Evolutionary conservation across 2,797 vertebrate species (phyloP).

Genomic region (Rhinophrynus dorsalis): DNA sequence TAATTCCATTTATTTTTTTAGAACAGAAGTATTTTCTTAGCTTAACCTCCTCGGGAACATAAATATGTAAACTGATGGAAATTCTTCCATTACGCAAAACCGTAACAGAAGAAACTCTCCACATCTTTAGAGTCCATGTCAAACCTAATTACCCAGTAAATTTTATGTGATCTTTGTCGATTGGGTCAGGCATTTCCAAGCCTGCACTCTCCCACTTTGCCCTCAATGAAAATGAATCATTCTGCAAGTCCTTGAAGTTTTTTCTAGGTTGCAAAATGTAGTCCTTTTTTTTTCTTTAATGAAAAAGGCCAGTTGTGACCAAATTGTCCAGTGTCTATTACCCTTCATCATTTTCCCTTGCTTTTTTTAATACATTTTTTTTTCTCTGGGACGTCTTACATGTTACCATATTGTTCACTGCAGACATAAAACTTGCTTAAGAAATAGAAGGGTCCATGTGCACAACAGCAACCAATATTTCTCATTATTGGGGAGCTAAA

Average conservation of each 20-base stretch:
- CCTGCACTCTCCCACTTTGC: constrained; percentile 11
- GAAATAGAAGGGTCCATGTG: no score
- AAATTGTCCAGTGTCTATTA: no score
- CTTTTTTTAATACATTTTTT: no score
- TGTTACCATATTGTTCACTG: no score
- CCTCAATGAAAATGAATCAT: constrained; percentile 3
- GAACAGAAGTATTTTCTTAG: constrained; percentile 14
- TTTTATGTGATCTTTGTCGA: constrained; percentile 22
- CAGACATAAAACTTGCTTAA: no score
- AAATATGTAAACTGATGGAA: constrained; percentile 3
- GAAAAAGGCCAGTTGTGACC: not conserved
- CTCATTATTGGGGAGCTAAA: no score
- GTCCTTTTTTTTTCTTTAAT: constrained; percentile 4
- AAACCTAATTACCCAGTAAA: constrained; percentile 20
- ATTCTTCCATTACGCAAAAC: constrained; percentile 27
- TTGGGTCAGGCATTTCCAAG: constrained; percentile 1
- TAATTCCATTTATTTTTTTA: not conserved
- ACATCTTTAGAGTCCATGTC: constrained; percentile 14
- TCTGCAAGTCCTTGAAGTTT: constrained; percentile 14
- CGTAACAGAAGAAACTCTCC: not conserved
- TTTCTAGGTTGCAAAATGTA: not conserved
- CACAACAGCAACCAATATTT: no score
- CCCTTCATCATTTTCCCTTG: no score
- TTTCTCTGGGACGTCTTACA: no score
- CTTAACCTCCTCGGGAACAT: not conserved